Conservation (phyloP, 2,888 invertebrate species). For the Diplolepis rosae region DNA sequence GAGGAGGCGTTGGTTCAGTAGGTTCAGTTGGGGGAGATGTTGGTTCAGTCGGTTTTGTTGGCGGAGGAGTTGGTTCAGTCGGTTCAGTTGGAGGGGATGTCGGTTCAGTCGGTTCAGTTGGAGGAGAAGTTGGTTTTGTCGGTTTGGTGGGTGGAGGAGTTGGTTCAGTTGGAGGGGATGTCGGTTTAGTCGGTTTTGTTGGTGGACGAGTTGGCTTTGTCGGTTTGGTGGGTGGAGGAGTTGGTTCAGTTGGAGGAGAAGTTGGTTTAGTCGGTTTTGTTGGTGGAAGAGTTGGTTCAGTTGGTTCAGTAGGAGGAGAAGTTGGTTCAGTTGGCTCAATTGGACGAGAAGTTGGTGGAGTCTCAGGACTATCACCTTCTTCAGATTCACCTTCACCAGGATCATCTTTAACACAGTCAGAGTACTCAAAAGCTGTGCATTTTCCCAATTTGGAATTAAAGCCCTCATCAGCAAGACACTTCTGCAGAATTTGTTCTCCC, state of each 20-base stretch:
- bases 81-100: background rate
- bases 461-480: constrained; percentile 39
- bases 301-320: background rate
- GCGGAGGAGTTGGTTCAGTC: constrained; percentile 30
- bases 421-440: background rate
- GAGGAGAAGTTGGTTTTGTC: too few species aligned
- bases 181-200: too few species aligned
- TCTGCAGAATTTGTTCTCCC: constrained; percentile 35
- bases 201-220: background rate
- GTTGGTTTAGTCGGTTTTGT: background rate
- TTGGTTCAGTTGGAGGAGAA: too few species aligned
- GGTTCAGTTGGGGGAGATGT: too few species aligned
- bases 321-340: background rate
- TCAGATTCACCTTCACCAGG: constrained; percentile 45
- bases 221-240: too few species aligned
- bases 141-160: background rate
- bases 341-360: background rate
- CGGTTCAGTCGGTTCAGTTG: background rate
- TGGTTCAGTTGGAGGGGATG: constrained; percentile 39
- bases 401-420: background rate
- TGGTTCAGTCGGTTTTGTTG: background rate
- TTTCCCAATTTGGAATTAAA: constrained; percentile 34
- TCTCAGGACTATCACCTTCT: constrained; percentile 27
- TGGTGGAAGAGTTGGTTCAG: constrained; percentile 29
- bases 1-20: too few species aligned